phyloP scores from a whole-genome alignment of 2,888 invertebrate species.

The Melinaea marsaeus region DNA sequence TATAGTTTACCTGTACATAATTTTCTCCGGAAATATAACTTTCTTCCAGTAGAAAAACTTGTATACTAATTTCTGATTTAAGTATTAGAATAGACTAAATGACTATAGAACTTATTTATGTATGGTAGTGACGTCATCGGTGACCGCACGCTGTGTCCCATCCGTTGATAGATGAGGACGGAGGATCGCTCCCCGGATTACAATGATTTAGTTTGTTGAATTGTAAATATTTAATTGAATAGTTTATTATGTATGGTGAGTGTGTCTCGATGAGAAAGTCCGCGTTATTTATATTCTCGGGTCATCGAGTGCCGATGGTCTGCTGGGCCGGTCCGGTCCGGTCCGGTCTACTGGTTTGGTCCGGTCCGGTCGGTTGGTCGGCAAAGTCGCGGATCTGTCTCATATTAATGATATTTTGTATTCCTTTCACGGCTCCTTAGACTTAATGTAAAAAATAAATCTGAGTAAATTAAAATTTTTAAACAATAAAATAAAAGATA shows the following conservation, averaged over 20 bases:
- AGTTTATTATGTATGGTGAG: too few relatives aligned
- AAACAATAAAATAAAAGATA: slow-evolving; percentile 41
- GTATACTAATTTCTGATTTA: slow-evolving; percentile 6
- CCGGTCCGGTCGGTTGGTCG: background rate
- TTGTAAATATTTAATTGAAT: too few relatives aligned
- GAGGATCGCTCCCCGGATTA: too few relatives aligned
- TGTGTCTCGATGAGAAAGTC: too few relatives aligned
- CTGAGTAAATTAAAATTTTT: slow-evolving; percentile 35
- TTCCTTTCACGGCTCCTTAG: background rate
- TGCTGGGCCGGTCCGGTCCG: background rate
- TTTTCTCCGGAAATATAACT: slow-evolving; percentile 25
- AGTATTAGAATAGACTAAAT: slow-evolving; percentile 7
- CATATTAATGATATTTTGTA: background rate
- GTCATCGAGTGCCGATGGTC: background rate
- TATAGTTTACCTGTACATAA: slow-evolving; percentile 30
- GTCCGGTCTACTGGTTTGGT: background rate
- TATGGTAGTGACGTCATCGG: background rate
- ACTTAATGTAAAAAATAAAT: slow-evolving; percentile 24
- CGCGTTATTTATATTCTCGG: too few relatives aligned
- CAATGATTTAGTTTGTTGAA: too few relatives aligned
- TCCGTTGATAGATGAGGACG: too few relatives aligned
- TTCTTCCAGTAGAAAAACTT: slow-evolving; percentile 30
- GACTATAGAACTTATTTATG: slow-evolving; percentile 4
- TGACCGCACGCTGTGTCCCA: too few relatives aligned
- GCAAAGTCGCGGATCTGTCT: background rate